Conservation (phyloP, 2,113 vertebrate genomes). For the Mormyrus lacerda region DNA sequence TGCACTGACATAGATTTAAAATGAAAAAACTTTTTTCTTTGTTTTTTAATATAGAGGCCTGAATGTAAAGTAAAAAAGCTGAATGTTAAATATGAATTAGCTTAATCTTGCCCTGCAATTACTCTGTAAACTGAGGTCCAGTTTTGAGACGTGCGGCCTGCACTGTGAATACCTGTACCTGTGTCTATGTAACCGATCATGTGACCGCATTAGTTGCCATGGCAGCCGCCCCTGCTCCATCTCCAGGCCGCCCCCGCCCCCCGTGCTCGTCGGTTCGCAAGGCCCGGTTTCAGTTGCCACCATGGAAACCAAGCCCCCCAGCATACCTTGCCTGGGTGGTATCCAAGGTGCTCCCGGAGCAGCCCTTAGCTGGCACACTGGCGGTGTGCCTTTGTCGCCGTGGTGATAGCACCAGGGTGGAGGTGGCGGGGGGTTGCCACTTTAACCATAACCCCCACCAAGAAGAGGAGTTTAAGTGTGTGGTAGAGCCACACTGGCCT, state of each 20-base stretch:
- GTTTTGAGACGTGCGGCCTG: background rate
- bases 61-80: background rate
- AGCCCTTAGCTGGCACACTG: conserved; percentile 47
- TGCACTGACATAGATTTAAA: background rate
- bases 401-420: conserved; percentile 19
- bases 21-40: background rate
- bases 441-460: background rate
- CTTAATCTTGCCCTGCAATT: background rate
- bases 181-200: background rate
- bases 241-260: conserved; percentile 41
- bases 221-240: conserved; percentile 26
- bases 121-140: background rate
- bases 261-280: conserved; percentile 52
- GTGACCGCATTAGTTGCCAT: conserved; percentile 34
- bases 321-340: conserved; percentile 43
- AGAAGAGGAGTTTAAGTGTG: background rate
- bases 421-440: too few relatives aligned
- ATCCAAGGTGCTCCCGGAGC: conserved; percentile 44
- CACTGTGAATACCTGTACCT: conserved; percentile 6
- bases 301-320: conserved; percentile 59
- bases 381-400: conserved; percentile 35
- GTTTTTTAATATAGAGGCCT: background rate
- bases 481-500: background rate
- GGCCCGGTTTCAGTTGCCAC: conserved; percentile 62
- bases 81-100: background rate